Evolutionary conservation across 2,797 vertebrate genomes (phyloP).

Genomic region (Notoglanidium macrostoma): DNA sequence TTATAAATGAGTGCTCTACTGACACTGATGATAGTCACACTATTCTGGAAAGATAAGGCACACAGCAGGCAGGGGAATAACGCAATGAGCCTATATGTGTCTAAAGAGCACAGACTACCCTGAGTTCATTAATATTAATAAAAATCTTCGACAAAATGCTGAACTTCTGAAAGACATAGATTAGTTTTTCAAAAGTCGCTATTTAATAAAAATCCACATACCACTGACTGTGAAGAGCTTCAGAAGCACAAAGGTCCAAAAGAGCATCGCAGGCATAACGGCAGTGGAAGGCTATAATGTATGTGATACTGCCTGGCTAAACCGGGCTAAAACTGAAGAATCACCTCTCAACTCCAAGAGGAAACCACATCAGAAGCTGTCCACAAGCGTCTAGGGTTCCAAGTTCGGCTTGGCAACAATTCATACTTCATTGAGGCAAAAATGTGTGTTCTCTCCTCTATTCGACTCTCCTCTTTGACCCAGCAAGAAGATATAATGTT

Average conservation of each 20-base stretch:
- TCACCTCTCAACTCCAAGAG: slow-evolving; percentile 33
- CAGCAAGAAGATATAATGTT: slow-evolving; percentile 25
- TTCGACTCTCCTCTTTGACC: slow-evolving; percentile 15
- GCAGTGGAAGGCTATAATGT: background rate
- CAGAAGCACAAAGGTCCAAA: slow-evolving; percentile 54
- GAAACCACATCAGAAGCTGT: slow-evolving; percentile 45
- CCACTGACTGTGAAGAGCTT: slow-evolving; percentile 58
- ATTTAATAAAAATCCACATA: slow-evolving; percentile 62
- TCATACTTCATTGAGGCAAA: slow-evolving; percentile 39
- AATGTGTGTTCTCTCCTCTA: slow-evolving; percentile 36
- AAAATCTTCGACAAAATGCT: too few relatives aligned
- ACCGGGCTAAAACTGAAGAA: slow-evolving; percentile 20
- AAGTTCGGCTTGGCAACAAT: slow-evolving; percentile 45
- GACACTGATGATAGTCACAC: background rate
- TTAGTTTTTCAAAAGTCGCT: background rate
- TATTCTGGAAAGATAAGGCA: background rate
- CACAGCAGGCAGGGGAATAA: background rate
- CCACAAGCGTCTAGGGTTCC: slow-evolving; percentile 55
- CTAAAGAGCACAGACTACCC: background rate
- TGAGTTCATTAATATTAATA: background rate
- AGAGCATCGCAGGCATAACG: slow-evolving; percentile 23
- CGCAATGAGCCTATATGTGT: background rate
- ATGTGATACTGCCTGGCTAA: background rate
- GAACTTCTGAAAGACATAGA: background rate
- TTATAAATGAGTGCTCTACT: background rate